A percentile compares a stretch with the other conserved stretches of the same genome.
phyloP scores from a whole-genome alignment of 2,113 vertebrate species.

The Dromas ardeola region DNA sequence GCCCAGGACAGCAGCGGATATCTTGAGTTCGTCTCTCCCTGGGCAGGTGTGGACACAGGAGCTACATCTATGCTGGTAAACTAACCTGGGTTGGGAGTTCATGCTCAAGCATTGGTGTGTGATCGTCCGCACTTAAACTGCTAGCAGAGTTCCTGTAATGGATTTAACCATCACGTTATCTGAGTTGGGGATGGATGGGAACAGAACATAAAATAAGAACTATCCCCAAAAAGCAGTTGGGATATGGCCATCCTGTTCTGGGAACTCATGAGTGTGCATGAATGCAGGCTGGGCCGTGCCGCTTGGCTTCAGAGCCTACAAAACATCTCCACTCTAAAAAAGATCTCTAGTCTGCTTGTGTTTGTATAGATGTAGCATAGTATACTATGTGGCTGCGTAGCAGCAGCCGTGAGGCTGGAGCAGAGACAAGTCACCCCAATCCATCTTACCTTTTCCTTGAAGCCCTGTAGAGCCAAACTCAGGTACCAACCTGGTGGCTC shows the following conservation, averaged over 20 bases:
- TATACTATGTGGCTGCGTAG: background rate
- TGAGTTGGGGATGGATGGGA: background rate
- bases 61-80: background rate
- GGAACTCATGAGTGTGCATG: background rate
- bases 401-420: background rate
- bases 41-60: background rate
- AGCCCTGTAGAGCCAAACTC: background rate
- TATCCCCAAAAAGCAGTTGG: background rate
- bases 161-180: background rate
- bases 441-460: background rate
- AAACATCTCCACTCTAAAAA: background rate
- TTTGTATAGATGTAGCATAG: background rate
- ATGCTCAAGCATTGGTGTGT: background rate
- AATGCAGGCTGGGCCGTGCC: background rate
- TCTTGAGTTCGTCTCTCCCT: background rate
- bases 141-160: background rate
- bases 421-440: background rate
- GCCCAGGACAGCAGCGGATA: background rate
- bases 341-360: background rate
- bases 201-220: background rate
- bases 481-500: background rate
- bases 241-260: background rate
- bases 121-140: background rate
- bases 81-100: background rate
- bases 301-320: background rate